Evolutionary conservation across 2,797 vertebrate species (phyloP).

Genomic region (Cyprinella venusta): DNA sequence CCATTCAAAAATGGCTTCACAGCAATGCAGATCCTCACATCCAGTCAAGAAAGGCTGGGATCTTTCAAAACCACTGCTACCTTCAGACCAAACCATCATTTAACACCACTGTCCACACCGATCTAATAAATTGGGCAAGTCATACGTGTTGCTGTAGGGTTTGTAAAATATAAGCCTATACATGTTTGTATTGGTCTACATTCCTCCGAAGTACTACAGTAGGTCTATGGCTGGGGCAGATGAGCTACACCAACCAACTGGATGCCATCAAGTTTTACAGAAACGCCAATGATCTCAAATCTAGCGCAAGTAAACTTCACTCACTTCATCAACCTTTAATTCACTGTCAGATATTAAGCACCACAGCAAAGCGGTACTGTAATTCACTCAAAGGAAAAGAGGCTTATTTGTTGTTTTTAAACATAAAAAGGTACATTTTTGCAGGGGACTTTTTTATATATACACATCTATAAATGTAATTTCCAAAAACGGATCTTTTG

Average conservation of each 20-base stretch:
- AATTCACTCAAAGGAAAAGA: constrained; percentile 30
- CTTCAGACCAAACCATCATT: constrained; percentile 14
- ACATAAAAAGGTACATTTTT: background rate
- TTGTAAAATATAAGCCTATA: constrained; percentile 30
- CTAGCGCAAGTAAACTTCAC: constrained; percentile 57
- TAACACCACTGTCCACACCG: constrained; percentile 15
- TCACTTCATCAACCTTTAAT: constrained; percentile 49
- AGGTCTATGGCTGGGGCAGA: constrained; percentile 59
- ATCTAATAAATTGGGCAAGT: background rate
- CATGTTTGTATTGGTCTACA: constrained; percentile 24
- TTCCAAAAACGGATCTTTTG: background rate
- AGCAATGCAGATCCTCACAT: constrained; percentile 19
- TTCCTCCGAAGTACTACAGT: constrained; percentile 25
- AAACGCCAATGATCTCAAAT: constrained; percentile 66
- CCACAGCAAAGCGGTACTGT: constrained; percentile 9
- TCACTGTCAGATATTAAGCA: constrained; percentile 18
- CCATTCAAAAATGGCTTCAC: constrained; percentile 53
- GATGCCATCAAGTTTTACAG: constrained; percentile 73
- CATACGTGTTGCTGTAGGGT: constrained; percentile 47
- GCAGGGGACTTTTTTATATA: background rate
- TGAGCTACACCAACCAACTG: constrained; percentile 57
- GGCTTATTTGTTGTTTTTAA: background rate
- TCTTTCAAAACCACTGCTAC: background rate
- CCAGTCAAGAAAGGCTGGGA: background rate
- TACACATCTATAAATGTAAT: background rate